Conservation (phyloP, 2,888 invertebrate genomes). For the Eucera pruinosa region DNA sequence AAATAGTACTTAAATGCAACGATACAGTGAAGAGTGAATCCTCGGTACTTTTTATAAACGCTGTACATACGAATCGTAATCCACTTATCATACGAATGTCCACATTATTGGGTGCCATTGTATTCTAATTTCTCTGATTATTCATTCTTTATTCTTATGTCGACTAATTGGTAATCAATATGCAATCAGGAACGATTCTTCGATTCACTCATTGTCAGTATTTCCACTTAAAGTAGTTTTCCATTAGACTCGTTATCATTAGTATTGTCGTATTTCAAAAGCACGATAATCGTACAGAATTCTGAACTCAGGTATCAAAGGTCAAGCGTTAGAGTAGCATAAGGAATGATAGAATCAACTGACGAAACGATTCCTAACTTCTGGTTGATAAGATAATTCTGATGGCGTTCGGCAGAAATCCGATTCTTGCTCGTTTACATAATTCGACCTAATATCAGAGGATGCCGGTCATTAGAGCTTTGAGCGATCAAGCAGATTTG, state of each 20-base stretch:
- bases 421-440: slow-evolving; percentile 26
- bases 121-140: background rate
- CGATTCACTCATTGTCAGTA: background rate
- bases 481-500: slow-evolving; percentile 12
- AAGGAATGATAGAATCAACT: background rate
- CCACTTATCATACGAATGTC: background rate
- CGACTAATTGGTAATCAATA: background rate
- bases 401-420: background rate
- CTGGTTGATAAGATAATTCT: background rate
- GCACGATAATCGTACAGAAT: too few relatives aligned
- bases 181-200: background rate
- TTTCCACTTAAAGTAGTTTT: too few relatives aligned
- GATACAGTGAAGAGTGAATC: too few relatives aligned
- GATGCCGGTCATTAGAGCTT: slow-evolving; percentile 24
- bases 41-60: too few relatives aligned
- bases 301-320: too few relatives aligned
- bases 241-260: slow-evolving; percentile 1
- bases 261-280: too few relatives aligned
- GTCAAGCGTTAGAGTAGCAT: too few relatives aligned
- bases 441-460: slow-evolving; percentile 21
- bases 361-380: too few relatives aligned
- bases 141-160: background rate
- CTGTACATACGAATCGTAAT: background rate
- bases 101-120: background rate
- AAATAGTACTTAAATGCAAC: too few relatives aligned